These are phyloP conservation scores for Conomelus anceps DNA, from an alignment of 2,888 invertebrate genomes.

Conservation along the genomic window DNA sequence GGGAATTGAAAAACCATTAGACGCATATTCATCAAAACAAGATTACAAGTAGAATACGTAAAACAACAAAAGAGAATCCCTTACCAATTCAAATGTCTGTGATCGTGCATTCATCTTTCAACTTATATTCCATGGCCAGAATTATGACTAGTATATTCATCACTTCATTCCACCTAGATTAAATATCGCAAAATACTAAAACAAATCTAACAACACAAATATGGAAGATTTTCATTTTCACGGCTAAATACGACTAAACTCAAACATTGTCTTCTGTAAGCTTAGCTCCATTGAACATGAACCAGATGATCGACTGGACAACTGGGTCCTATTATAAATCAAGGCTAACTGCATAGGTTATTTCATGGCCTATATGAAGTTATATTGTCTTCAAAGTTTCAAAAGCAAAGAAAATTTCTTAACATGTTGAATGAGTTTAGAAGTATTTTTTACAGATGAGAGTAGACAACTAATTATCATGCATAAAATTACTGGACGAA, in stretches of 20 bases:
- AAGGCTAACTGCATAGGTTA: background rate
- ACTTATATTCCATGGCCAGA: slow-evolving; percentile 29
- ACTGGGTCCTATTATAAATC: background rate
- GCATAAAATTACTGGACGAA: no score
- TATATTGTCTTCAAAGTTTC: no score
- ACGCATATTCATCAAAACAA: background rate
- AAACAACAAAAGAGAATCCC: slow-evolving; percentile 28
- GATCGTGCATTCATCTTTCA: slow-evolving; percentile 43
- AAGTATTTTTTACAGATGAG: no score
- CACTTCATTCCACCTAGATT: slow-evolving; percentile 10
- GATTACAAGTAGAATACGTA: background rate
- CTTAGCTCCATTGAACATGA: background rate
- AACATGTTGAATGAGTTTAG: no score
- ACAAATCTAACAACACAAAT: background rate
- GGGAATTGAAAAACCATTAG: background rate
- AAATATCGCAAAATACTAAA: background rate
- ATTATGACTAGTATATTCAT: slow-evolving; percentile 22
- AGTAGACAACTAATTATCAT: no score
- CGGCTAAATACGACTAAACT: background rate
- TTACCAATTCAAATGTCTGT: slow-evolving; percentile 44
- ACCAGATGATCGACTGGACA: background rate
- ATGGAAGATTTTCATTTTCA: background rate
- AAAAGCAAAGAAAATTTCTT: no score
- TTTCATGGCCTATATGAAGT: background rate
- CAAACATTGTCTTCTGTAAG: background rate